phyloP scores from a whole-genome alignment of 2,888 invertebrate genomes.

The Clunio marinus region DNA sequence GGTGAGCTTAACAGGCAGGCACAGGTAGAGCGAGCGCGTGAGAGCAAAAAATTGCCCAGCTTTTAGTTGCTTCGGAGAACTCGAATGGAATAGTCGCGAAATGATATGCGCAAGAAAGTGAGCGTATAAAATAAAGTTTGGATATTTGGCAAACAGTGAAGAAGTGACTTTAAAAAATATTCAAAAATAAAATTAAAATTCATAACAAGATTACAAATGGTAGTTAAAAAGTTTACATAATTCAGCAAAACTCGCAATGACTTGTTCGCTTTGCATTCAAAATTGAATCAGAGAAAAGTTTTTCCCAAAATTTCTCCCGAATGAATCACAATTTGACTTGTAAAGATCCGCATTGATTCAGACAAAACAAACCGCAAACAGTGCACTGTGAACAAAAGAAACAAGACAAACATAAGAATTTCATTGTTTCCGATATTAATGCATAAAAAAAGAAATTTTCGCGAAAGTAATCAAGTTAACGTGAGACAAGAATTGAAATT shows the following conservation, averaged over 20 bases:
- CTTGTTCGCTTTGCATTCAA: conserved; percentile 6
- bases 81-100: background rate
- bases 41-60: background rate
- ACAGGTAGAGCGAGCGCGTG: no score
- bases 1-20: no score
- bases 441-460: background rate
- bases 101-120: background rate
- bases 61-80: conserved; percentile 4
- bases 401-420: background rate
- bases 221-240: no score
- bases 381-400: background rate
- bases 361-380: background rate
- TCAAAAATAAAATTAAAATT: no score
- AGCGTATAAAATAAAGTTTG: background rate
- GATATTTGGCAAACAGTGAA: no score
- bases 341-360: conserved; percentile 2
- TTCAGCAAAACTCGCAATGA: no score
- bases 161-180: no score
- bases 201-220: no score
- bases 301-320: background rate
- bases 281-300: background rate
- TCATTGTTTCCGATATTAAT: background rate
- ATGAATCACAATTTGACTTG: background rate
- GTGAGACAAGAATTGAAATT: background rate
- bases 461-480: background rate